Conservation (phyloP, 53 echinoderm and acorn worm species). For the Patiria pectinifera region DNA sequence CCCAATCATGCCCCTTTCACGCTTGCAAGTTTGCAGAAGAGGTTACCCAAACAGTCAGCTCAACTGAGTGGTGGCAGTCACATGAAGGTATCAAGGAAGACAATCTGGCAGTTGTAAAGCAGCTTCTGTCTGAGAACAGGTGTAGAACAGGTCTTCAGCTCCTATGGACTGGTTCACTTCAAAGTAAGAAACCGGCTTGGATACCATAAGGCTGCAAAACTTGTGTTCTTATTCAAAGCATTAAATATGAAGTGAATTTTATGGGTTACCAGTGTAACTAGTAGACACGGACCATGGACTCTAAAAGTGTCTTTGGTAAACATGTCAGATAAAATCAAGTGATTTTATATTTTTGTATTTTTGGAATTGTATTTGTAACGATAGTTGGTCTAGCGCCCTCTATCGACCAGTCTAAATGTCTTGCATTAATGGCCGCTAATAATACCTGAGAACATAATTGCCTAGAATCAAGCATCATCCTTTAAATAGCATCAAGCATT, state of each 20-base stretch:
- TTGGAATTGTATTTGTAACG: too few relatives aligned
- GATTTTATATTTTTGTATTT: too few relatives aligned
- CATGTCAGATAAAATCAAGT: too few relatives aligned
- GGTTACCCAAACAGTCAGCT: slow-evolving; percentile 27
- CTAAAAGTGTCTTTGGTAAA: too few relatives aligned
- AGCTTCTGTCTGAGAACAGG: slow-evolving; percentile 28
- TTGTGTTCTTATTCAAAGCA: slow-evolving; percentile 21
- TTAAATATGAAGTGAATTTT: slow-evolving; percentile 9
- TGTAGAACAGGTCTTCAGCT: slow-evolving; percentile 54
- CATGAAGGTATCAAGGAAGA: slow-evolving; percentile 34
- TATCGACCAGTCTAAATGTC: too few relatives aligned
- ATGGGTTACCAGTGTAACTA: too few relatives aligned
- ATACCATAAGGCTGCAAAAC: slow-evolving; percentile 3
- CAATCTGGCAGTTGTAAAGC: slow-evolving; percentile 6
- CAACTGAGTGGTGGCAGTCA: slow-evolving; percentile 38
- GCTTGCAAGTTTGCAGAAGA: slow-evolving; percentile 19
- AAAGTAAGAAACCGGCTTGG: slow-evolving; percentile 24
- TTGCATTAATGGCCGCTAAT: too few relatives aligned
- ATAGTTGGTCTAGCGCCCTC: too few relatives aligned
- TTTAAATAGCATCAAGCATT: too few relatives aligned
- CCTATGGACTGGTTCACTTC: slow-evolving; percentile 36
- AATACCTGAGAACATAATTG: too few relatives aligned
- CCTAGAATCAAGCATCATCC: too few relatives aligned
- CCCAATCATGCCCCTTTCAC: neutral
- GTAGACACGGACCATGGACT: too few relatives aligned